A percentile compares a stretch with the other conserved stretches of the same genome.
phyloP scores from a whole-genome alignment of 1,140 invertebrate species.

The Penaeus vannamei region DNA sequence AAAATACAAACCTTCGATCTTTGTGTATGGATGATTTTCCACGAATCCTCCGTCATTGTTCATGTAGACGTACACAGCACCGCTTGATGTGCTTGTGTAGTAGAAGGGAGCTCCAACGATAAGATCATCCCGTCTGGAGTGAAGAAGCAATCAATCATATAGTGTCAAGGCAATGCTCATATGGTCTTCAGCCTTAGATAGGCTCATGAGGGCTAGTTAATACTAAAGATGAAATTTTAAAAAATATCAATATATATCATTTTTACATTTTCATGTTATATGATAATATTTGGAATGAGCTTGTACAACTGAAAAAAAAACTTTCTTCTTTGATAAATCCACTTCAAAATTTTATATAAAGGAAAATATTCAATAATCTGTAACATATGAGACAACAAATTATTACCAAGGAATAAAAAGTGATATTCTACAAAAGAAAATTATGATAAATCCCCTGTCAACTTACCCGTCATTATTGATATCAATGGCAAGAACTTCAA shows the following conservation, averaged over 20 bases:
- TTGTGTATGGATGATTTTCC: conserved; percentile 56
- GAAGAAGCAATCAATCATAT: not conserved
- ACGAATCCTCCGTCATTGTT: conserved; percentile 69
- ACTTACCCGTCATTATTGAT: conserved; percentile 88
- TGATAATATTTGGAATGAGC: too few relatives aligned
- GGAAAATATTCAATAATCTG: too few relatives aligned
- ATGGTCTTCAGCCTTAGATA: not conserved
- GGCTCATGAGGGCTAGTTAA: not conserved
- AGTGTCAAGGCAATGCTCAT: too few relatives aligned
- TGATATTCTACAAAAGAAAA: too few relatives aligned
- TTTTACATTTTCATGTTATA: too few relatives aligned
- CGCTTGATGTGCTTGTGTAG: conserved; percentile 80
- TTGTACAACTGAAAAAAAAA: too few relatives aligned
- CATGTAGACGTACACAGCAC: conserved; percentile 92
- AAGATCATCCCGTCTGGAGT: conserved; percentile 83
- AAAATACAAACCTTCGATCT: conserved; percentile 60
- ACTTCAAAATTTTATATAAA: too few relatives aligned
- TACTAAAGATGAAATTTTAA: too few relatives aligned
- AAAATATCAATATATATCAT: not conserved
- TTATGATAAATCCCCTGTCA: not conserved
- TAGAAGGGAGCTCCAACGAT: conserved; percentile 94
- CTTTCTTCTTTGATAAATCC: too few relatives aligned
- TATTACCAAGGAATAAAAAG: too few relatives aligned
- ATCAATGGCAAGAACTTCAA: conserved; percentile 86
- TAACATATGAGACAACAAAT: too few relatives aligned